phyloP scores from a whole-genome alignment of 2,888 invertebrate species.

The Euzophera pinguis region DNA sequence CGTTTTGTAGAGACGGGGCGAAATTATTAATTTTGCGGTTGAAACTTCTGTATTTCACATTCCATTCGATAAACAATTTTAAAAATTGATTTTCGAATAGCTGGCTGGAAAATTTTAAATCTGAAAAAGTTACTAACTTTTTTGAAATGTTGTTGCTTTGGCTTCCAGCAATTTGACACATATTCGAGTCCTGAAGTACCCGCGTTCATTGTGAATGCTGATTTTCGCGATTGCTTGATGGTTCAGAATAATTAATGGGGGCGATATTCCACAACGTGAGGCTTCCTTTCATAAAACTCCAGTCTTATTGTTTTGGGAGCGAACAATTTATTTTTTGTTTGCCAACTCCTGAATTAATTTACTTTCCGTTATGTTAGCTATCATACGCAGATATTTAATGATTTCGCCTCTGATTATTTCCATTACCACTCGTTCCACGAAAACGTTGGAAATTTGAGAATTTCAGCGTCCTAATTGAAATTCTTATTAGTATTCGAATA shows the following conservation, averaged over 20 bases:
- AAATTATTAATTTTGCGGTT: slow-evolving; percentile 11
- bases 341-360: slow-evolving; percentile 61
- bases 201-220: slow-evolving; percentile 33
- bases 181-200: slow-evolving; percentile 14
- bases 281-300: slow-evolving; percentile 52
- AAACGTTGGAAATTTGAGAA: slow-evolving; percentile 25
- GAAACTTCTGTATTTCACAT: slow-evolving; percentile 5
- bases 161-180: slow-evolving; percentile 10
- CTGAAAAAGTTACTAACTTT: background rate
- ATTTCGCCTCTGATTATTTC: slow-evolving; percentile 24
- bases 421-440: slow-evolving; percentile 14
- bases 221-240: slow-evolving; percentile 44
- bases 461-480: slow-evolving; percentile 27
- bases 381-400: slow-evolving; percentile 64
- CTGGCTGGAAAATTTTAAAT: background rate
- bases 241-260: slow-evolving; percentile 63
- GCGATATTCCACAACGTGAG: slow-evolving; percentile 45
- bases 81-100: slow-evolving; percentile 6
- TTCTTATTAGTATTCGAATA: slow-evolving; percentile 25
- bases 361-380: slow-evolving; percentile 50
- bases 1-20: slow-evolving; percentile 6
- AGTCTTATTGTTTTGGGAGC: slow-evolving; percentile 51
- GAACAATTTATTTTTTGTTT: slow-evolving; percentile 57
- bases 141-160: slow-evolving; percentile 1
- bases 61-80: background rate